A percentile compares a stretch with the other conserved stretches of the same genome.
Evolutionary conservation across 2,888 invertebrate species (phyloP).

Genomic region (Gymnosoma rotundatum): DNA sequence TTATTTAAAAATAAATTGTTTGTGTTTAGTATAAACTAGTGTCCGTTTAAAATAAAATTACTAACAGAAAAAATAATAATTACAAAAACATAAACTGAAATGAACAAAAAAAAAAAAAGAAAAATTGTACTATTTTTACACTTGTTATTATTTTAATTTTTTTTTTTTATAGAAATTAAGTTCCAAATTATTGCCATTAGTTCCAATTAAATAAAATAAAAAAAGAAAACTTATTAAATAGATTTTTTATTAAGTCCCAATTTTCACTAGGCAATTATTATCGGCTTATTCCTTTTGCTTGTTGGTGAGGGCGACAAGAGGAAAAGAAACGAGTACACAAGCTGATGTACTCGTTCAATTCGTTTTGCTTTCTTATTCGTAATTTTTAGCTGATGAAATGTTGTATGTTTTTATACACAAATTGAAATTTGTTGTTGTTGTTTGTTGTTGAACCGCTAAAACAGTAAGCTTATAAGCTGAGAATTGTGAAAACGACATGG

Average conservation of each 20-base stretch:
- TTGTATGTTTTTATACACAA: too few relatives aligned
- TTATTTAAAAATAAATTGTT: conserved; percentile 33
- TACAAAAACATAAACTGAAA: conserved; percentile 46
- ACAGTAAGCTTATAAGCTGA: too few relatives aligned
- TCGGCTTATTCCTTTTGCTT: too few relatives aligned
- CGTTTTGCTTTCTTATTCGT: too few relatives aligned
- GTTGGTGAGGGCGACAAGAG: too few relatives aligned
- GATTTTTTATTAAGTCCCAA: not conserved
- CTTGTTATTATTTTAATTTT: conserved; percentile 66
- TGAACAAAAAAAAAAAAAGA: conserved; percentile 35
- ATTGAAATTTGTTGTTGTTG: too few relatives aligned
- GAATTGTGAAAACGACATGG: too few relatives aligned
- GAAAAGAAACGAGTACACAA: too few relatives aligned
- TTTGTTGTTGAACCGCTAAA: too few relatives aligned
- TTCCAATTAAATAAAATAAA: conserved; percentile 22
- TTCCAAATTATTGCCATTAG: conserved; percentile 49
- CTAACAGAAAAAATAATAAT: conserved; percentile 58
- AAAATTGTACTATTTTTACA: conserved; percentile 64
- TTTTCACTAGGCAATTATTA: too few relatives aligned
- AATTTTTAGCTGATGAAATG: too few relatives aligned
- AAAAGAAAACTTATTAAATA: conserved; percentile 32
- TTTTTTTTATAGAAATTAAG: conserved; percentile 61
- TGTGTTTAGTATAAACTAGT: conserved; percentile 47
- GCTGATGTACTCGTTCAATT: too few relatives aligned
- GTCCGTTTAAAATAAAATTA: conserved; percentile 38